phyloP scores from a whole-genome alignment of 2,888 invertebrate genomes.

The Mesoligia furuncula region DNA sequence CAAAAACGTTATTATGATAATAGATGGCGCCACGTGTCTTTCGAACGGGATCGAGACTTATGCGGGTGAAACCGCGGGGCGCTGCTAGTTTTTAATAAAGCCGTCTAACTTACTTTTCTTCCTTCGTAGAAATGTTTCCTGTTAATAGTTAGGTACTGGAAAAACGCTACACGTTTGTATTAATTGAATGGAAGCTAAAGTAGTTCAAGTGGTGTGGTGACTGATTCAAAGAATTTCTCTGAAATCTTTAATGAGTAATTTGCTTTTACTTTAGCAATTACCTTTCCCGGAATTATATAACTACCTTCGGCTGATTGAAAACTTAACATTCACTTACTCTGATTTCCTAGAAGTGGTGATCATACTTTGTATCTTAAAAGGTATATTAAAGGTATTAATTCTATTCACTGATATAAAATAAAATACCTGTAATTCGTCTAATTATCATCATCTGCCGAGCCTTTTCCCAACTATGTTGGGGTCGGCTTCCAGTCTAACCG shows the following conservation, averaged over 20 bases:
- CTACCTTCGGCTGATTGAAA: background rate
- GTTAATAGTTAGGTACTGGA: background rate
- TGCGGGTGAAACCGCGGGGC: no score
- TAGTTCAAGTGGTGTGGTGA: background rate
- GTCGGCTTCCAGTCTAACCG: no score
- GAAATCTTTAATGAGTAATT: conserved; percentile 12
- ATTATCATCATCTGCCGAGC: no score
- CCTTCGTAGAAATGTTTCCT: background rate
- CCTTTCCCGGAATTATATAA: background rate
- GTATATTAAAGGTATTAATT: background rate
- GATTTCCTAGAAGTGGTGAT: background rate
- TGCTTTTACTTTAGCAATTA: background rate
- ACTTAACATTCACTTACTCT: background rate
- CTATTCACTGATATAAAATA: background rate
- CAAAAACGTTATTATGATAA: no score
- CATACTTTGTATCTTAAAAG: background rate
- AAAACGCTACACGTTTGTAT: background rate
- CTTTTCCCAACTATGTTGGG: no score
- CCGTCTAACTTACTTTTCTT: background rate
- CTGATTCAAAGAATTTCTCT: background rate
- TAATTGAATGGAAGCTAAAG: background rate
- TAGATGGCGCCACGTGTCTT: no score
- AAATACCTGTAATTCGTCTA: background rate
- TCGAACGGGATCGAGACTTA: no score
- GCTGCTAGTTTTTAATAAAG: background rate